Percentiles rank a stretch among this genome's conserved stretches.
Evolutionary conservation across 1,140 invertebrate genomes (phyloP).

Genomic region (Sarcophaga peregrina): DNA sequence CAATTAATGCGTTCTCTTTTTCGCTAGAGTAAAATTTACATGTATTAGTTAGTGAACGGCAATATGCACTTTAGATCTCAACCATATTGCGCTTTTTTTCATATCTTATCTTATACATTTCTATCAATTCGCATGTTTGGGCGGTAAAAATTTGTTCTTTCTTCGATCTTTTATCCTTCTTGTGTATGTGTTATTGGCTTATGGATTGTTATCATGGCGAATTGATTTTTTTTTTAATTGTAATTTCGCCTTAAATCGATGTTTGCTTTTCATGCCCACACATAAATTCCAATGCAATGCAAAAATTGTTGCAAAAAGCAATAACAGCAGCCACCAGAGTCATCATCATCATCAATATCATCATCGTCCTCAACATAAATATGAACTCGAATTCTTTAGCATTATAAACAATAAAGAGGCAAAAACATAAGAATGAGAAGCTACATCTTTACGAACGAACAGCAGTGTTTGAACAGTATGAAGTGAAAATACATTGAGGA

Average conservation of each 20-base stretch:
- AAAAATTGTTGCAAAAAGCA: not conserved
- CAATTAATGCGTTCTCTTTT: too few species aligned
- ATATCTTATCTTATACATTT: not conserved
- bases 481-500: too few species aligned
- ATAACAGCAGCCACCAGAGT: not conserved
- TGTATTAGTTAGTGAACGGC: too few species aligned
- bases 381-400: not conserved
- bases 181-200: not conserved
- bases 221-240: slow-evolving; percentile 13
- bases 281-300: not conserved
- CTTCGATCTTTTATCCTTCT: not conserved
- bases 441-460: too few species aligned
- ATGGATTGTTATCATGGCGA: not conserved
- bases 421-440: not conserved
- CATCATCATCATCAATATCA: slow-evolving; percentile 43
- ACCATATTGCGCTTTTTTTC: not conserved
- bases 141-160: not conserved
- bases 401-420: not conserved
- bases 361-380: slow-evolving; percentile 27
- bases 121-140: not conserved
- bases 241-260: not conserved
- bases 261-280: not conserved
- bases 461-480: too few species aligned
- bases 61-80: not conserved
- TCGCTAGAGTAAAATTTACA: too few species aligned